Evolutionary conservation across 1,140 invertebrate species (phyloP), one percentile per base, ranked within the genome.

Genomic region (Anoplolepis gracilipes): DNA sequence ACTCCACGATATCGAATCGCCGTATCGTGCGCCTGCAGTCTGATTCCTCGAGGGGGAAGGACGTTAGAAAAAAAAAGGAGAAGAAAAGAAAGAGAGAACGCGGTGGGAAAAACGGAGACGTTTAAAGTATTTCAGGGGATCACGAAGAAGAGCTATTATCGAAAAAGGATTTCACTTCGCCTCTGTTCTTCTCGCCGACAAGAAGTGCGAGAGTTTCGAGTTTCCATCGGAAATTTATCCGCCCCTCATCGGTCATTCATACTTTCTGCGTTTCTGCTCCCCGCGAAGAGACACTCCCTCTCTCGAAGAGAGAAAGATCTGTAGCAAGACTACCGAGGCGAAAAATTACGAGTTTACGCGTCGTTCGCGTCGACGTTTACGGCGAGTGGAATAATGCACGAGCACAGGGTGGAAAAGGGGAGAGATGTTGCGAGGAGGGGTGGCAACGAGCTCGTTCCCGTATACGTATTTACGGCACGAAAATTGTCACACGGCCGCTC

Each of bases 161-260:
- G 88, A 88, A 67, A 89, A 89, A 88, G 88, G 87, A 89, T 89
- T 78, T 77, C 75, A 22, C 67, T n/a, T 73, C 69, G 69, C 36
- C 30, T 69, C 42, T 67, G 75, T 65, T 85, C 46, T 49, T 49
- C 81, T 88, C 64, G 33, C 59, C 69, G 39, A 30, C 55, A 79
- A 85, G 84, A 85, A 85, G 84, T 81, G 64, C 76, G 53, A 39
- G 33, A 81, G 62, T 84, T 84, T 84, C 59, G 55, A 77, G 53
- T 76, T 69, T 61, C 72, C 19, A 87, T 87, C 49, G 79, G 33
- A 65, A 64, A 86, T 69, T 72, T 81, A 81, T 70, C 64, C 36
- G 53, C 16, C 46, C 46, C 61, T 79, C 85, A 57, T 69, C 13
- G 65, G 65, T 79, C 55, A 67, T 64, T 62, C 61, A 67, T 53